These are phyloP conservation scores for Acestrorhynchus altus DNA, from an alignment of 2,797 vertebrate genomes.

Conservation along the genomic window DNA sequence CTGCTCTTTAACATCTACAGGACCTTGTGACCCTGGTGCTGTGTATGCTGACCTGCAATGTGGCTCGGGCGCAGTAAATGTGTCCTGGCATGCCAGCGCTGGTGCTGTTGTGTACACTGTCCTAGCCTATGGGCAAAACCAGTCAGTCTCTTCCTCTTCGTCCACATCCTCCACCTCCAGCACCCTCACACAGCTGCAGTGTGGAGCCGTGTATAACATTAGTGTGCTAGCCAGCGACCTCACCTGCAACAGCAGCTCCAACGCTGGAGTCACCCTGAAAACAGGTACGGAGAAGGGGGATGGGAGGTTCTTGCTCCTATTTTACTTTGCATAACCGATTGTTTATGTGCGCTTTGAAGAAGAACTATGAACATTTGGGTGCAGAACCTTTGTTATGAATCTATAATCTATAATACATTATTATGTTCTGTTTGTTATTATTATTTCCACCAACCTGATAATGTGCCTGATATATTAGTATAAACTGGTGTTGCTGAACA, in stretches of 20 bases:
- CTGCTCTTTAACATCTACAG: conserved; percentile 56
- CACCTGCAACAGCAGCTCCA: conserved; percentile 74
- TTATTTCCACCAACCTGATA: too few species aligned
- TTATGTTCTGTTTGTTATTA: too few species aligned
- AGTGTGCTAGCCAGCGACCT: conserved; percentile 72
- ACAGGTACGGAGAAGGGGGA: conserved; percentile 71
- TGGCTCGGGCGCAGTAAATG: conserved; percentile 58
- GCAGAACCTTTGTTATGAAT: too few species aligned
- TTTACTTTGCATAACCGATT: too few species aligned
- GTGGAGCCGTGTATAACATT: conserved; percentile 72
- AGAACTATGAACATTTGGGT: too few species aligned
- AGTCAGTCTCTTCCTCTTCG: conserved; percentile 26
- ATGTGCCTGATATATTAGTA: not conserved
- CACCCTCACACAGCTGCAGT: conserved; percentile 67
- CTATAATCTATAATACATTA: too few species aligned
- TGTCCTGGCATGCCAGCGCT: conserved; percentile 68
- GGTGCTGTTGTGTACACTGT: conserved; percentile 71
- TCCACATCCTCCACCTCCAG: conserved; percentile 70
- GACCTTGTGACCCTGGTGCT: conserved; percentile 73
- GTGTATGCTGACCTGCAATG: conserved; percentile 67
- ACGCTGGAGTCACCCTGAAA: conserved; percentile 59
- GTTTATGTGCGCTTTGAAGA: too few species aligned
- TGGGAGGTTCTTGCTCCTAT: too few species aligned
- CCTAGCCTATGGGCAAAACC: conserved; percentile 61
- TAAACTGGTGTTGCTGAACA: not conserved